Conservation (phyloP, 2,888 invertebrate species). For the Omphaloscelis lunosa region DNA sequence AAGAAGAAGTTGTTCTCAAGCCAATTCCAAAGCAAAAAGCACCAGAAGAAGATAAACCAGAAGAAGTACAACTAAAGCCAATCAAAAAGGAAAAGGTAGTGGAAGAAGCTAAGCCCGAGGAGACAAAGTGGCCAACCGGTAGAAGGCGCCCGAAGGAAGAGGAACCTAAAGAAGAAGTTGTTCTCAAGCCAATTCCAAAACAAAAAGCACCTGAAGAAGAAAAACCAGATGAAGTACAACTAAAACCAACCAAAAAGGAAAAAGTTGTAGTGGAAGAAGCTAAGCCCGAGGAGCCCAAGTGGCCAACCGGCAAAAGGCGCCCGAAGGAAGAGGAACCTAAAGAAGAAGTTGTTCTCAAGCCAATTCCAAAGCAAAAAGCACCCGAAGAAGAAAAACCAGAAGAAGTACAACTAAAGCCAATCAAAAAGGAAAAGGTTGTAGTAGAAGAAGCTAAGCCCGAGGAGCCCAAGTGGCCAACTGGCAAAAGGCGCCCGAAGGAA, state of each 20-base stretch:
- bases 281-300: constrained; percentile 14
- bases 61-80: neutral
- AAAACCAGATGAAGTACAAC: constrained; percentile 11
- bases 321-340: constrained; percentile 24
- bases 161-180: neutral
- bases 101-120: neutral
- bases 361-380: constrained; percentile 15
- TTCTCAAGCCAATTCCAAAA: neutral
- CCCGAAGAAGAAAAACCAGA: constrained; percentile 26
- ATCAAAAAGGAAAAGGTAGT: constrained; percentile 2
- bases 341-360: constrained; percentile 30
- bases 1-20: constrained; percentile 17
- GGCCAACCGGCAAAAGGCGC: constrained; percentile 21
- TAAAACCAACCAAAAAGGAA: neutral
- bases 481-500: constrained; percentile 7
- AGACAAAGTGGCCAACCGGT: neutral
- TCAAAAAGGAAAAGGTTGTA: constrained; percentile 23
- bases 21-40: neutral
- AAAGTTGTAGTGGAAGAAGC: constrained; percentile 20
- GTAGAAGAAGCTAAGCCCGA: constrained; percentile 32
- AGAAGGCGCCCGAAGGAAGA: constrained; percentile 6
- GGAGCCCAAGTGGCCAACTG: constrained; percentile 14
- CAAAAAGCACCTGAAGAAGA: constrained; percentile 13
- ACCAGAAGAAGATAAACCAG: constrained; percentile 7
- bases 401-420: constrained; percentile 20